A percentile compares a stretch with the other conserved stretches of the same genome.
Evolutionary conservation across 1,140 invertebrate species (phyloP).

Genomic region (Cotesia chilonis): DNA sequence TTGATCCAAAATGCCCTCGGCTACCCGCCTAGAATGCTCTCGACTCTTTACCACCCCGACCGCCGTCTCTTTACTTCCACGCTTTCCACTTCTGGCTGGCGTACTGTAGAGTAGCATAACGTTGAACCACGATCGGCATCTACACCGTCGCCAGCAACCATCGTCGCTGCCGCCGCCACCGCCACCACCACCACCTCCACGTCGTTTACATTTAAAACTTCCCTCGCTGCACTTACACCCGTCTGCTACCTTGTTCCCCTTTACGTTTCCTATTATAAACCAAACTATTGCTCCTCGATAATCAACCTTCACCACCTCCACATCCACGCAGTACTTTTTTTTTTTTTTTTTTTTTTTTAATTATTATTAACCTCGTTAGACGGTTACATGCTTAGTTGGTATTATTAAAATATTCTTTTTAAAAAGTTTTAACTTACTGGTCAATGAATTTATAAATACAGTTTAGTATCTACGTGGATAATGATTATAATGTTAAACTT

Average conservation of each 20-base stretch:
- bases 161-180: neutral
- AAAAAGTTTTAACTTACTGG: no score
- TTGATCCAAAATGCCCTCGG: constrained; percentile 62
- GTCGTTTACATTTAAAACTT: constrained; percentile 21
- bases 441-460: no score
- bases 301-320: neutral
- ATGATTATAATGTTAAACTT: no score
- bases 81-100: constrained; percentile 36
- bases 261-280: neutral
- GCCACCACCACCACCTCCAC: neutral
- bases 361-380: neutral
- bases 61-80: constrained; percentile 26
- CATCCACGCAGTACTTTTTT: neutral
- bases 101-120: no score
- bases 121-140: constrained; percentile 28
- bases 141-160: neutral
- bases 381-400: no score
- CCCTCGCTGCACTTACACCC: neutral
- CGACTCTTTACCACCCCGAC: constrained; percentile 42
- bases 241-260: neutral
- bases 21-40: constrained; percentile 51
- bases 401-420: no score
- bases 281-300: constrained; percentile 19
- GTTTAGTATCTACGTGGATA: no score
- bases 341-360: neutral